Evolutionary conservation across 2,113 vertebrate species (phyloP).

Genomic region (Piprites chloris): DNA sequence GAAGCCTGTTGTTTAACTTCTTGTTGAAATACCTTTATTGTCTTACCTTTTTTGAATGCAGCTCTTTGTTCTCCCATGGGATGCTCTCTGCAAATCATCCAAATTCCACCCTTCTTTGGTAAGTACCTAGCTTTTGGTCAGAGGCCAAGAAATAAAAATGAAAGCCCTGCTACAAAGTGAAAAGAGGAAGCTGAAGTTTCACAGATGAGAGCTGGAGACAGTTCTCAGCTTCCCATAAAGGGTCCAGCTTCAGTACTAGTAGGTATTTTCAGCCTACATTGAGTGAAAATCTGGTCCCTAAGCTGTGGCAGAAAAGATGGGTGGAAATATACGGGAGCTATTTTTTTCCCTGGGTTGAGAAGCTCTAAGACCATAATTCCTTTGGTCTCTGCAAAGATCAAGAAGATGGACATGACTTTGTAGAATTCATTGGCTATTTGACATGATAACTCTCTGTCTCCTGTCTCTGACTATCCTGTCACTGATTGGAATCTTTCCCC

Average conservation of each 20-base stretch:
- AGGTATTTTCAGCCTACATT: not conserved
- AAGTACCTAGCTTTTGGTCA: not conserved
- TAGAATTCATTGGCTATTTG: not conserved
- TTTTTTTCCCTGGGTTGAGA: not conserved
- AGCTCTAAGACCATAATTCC: not conserved
- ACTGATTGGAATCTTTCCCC: not conserved
- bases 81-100: not conserved
- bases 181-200: not conserved
- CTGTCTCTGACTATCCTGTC: not conserved
- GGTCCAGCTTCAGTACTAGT: not conserved
- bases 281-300: not conserved
- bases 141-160: not conserved
- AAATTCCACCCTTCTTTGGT: not conserved
- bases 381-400: not conserved
- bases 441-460: not conserved
- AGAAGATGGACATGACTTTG: not conserved
- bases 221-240: not conserved
- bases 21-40: not conserved
- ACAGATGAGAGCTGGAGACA: not conserved
- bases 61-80: not conserved
- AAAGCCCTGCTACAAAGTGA: not conserved
- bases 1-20: not conserved
- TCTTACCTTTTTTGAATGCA: not conserved
- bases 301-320: not conserved
- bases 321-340: not conserved